A percentile compares a stretch with the other conserved stretches of the same genome.
These are phyloP conservation scores for Acanthococcus lagerstroemiae DNA, from an alignment of 2,888 invertebrate species.

Conservation along the genomic window DNA sequence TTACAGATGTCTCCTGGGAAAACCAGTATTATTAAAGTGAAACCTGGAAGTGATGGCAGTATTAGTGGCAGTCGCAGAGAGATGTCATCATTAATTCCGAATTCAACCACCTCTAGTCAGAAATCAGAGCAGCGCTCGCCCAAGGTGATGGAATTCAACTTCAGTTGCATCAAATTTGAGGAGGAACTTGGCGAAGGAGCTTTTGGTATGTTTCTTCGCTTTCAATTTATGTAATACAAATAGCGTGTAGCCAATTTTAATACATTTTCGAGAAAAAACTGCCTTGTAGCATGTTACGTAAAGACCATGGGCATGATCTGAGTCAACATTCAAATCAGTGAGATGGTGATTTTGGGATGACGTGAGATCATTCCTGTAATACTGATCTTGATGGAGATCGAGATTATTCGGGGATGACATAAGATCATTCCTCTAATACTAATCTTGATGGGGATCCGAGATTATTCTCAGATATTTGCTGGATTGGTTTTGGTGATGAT, in stretches of 20 bases:
- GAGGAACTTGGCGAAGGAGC: constrained; percentile 93
- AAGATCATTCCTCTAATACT: too few relatives aligned
- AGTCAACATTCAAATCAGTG: too few relatives aligned
- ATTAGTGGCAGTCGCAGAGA: constrained; percentile 37
- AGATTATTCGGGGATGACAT: too few relatives aligned
- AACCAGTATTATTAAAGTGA: constrained; percentile 24
- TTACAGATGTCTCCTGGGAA: constrained; percentile 30
- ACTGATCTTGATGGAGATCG: too few relatives aligned
- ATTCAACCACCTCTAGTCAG: constrained; percentile 37
- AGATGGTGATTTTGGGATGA: too few relatives aligned
- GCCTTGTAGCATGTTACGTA: too few relatives aligned
- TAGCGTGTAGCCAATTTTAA: not conserved
- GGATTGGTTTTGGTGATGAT: too few relatives aligned
- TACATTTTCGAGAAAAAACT: too few relatives aligned
- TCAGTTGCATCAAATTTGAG: constrained; percentile 73
- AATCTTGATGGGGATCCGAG: too few relatives aligned
- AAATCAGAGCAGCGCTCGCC: constrained; percentile 36
- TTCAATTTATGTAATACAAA: not conserved
- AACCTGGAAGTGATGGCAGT: constrained; percentile 32
- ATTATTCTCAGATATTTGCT: too few relatives aligned
- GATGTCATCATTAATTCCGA: constrained; percentile 39
- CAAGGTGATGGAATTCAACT: constrained; percentile 72
- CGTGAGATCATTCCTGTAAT: too few relatives aligned
- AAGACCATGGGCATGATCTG: too few relatives aligned
- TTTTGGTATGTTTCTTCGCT: constrained; percentile 73